These are phyloP conservation scores for Coleophora flavipennella DNA, from an alignment of 2,888 invertebrate genomes.

Conservation along the genomic window DNA sequence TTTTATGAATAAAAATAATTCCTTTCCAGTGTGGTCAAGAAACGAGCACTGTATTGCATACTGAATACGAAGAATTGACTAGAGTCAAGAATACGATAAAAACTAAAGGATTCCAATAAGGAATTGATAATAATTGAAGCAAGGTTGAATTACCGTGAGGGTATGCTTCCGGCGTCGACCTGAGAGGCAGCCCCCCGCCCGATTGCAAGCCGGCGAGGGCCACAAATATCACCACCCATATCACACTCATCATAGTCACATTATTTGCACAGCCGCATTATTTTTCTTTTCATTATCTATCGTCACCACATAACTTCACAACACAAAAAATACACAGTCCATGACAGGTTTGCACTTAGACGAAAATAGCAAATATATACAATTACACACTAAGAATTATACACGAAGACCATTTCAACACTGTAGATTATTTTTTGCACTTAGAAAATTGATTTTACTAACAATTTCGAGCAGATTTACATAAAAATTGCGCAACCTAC, in stretches of 20 bases:
- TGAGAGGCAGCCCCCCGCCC: slow-evolving; percentile 57
- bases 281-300: slow-evolving; percentile 67
- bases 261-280: slow-evolving; percentile 63
- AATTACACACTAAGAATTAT: slow-evolving; percentile 35
- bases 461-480: slow-evolving; percentile 61
- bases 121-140: background rate
- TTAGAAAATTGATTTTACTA: slow-evolving; percentile 39
- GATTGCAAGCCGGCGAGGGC: slow-evolving; percentile 56
- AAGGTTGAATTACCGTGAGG: slow-evolving; percentile 51
- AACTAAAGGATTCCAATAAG: no score
- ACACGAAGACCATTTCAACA: slow-evolving; percentile 39
- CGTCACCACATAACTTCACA: slow-evolving; percentile 53
- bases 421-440: slow-evolving; percentile 36
- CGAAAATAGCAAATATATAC: slow-evolving; percentile 35
- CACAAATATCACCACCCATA: slow-evolving; percentile 66
- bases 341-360: slow-evolving; percentile 53
- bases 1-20: no score
- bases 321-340: slow-evolving; percentile 68
- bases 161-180: slow-evolving; percentile 61
- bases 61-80: background rate
- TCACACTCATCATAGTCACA: slow-evolving; percentile 60
- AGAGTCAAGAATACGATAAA: no score
- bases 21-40: no score
- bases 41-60: background rate
- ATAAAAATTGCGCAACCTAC: slow-evolving; percentile 71